Conservation (phyloP, 2,888 invertebrate genomes). For the Ashinkailepas kermadecensis region DNA sequence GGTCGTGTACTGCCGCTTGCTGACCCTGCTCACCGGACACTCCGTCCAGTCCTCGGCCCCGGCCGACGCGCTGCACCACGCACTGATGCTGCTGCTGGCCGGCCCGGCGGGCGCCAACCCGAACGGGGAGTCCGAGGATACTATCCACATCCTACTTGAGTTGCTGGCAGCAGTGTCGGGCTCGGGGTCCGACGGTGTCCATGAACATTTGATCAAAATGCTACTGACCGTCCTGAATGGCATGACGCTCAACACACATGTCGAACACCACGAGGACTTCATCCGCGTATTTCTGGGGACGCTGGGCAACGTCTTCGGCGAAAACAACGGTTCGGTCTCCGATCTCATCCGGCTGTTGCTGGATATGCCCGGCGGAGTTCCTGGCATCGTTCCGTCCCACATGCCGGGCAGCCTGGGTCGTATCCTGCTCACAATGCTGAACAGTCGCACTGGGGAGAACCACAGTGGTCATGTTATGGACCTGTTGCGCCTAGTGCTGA, state of each 20-base stretch:
- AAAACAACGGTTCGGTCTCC: not conserved
- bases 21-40: not conserved
- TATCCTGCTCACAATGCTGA: too few species aligned
- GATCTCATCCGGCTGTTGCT: not conserved
- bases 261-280: not conserved
- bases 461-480: too few species aligned
- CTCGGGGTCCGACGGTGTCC: not conserved
- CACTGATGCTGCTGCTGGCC: conserved; percentile 1
- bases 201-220: not conserved
- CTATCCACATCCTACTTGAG: not conserved
- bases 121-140: not conserved
- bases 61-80: not conserved
- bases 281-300: not conserved
- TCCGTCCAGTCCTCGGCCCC: not conserved
- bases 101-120: not conserved
- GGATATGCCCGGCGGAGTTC: not conserved
- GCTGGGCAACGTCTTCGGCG: not conserved
- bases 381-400: not conserved
- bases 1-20: not conserved
- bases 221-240: not conserved
- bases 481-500: too few species aligned
- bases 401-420: too few species aligned
- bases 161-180: not conserved
- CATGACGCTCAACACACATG: too few species aligned
- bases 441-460: too few species aligned